Evolutionary conservation across 2,888 invertebrate genomes (phyloP), one percentile per base, ranked within the genome.

Genomic region (Hoplodrina ambigua): DNA sequence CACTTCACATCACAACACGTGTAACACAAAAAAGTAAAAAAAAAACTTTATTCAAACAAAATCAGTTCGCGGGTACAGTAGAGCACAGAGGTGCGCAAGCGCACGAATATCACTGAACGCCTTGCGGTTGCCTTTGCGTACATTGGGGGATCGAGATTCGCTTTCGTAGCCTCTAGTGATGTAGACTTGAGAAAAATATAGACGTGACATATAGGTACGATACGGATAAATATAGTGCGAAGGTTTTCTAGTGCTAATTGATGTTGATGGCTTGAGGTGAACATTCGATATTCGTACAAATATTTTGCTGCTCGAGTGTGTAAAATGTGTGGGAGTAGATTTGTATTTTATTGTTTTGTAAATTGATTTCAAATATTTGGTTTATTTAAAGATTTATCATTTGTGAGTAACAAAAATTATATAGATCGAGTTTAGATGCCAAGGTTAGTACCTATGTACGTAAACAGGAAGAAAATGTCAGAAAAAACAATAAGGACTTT

Each of bases 111-210:
- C 84, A 94, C 94, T 94, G 95, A 93, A 89, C 88, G 89, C 84
- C 57, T 81, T 85, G 85, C 60, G 78, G 80, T 80, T 66, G 65
- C 68, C 69, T 86, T 86, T 88, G 85, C 90, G 89, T 89, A 91
- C 92, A 91, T 92, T 92, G 89, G 91, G 91, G 87, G 88, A 90
- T 89, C 88, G 92, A 94, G 93, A 95, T 94, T 95, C 93, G 93
- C 94, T 94, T 93, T 93, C 92, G 91, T 91, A 90, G 89, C 89
- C 89, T 88, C 89, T 87, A 88, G 86, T 86, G 90, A 89, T 90
- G 89, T 88, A 93, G 95, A 89, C 85, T 83, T 92, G 87, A 81
- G 88, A 91, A 92, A 13, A 85, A 87, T 84, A 88, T 85, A 94
- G 94, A 95, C 80, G 78, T 82, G 93, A 11, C 2, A 52, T 2